A percentile compares a stretch with the other conserved stretches of the same genome.
These are phyloP conservation scores for Caretta caretta DNA, from an alignment of 2,113 vertebrate genomes.

Conservation along the genomic window DNA sequence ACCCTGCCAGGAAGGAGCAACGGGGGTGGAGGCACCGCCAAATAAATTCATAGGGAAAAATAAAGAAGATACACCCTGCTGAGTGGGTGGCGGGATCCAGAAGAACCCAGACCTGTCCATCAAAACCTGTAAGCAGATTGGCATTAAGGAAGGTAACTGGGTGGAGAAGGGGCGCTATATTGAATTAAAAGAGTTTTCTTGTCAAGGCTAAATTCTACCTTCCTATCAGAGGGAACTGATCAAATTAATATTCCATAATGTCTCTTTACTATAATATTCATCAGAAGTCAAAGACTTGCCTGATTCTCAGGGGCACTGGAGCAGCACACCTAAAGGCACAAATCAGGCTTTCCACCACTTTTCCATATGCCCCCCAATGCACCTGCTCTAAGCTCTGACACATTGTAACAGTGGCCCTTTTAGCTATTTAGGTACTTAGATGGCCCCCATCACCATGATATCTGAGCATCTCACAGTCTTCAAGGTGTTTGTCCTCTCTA, in stretches of 20 bases:
- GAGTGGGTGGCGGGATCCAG: no score
- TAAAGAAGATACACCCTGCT: no score
- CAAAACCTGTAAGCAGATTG: no score
- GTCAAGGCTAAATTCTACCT: not conserved
- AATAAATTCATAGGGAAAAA: no score
- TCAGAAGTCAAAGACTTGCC: not conserved
- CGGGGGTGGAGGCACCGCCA: no score
- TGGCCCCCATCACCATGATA: not conserved
- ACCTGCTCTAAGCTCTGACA: not conserved
- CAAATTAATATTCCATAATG: not conserved
- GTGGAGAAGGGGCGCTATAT: not conserved
- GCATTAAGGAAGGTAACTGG: no score
- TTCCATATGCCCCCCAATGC: not conserved
- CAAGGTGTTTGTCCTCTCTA: not conserved
- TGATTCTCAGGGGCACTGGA: not conserved
- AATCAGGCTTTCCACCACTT: not conserved
- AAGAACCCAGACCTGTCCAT: no score
- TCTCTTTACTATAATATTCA: not conserved
- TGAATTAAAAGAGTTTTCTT: not conserved
- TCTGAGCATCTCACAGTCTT: not conserved
- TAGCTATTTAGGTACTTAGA: not conserved
- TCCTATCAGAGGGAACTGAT: not conserved
- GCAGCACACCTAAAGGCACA: not conserved
- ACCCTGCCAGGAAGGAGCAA: no score
- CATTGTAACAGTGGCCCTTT: not conserved